Conservation (phyloP, 2,113 vertebrate genomes). For the Forbesichthys agassizii region DNA sequence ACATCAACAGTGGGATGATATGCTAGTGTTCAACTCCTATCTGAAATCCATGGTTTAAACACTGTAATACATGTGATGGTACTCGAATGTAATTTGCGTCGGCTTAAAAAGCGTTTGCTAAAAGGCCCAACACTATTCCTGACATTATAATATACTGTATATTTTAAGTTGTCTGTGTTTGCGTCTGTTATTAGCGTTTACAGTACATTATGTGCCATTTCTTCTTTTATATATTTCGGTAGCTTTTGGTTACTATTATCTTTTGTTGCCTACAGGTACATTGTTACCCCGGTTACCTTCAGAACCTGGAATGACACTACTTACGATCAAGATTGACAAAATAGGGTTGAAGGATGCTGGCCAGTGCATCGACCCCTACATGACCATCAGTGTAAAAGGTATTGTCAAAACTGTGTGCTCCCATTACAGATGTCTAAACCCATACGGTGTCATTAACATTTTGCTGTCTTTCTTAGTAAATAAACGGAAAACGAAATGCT, state of each 20-base stretch:
- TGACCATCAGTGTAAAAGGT: constrained; percentile 97
- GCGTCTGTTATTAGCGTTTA: too few relatives aligned
- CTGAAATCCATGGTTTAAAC: too few relatives aligned
- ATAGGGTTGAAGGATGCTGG: constrained; percentile 97
- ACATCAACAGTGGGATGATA: too few relatives aligned
- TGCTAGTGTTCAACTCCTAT: too few relatives aligned
- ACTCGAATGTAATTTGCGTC: too few relatives aligned
- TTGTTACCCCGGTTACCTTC: constrained; percentile 94
- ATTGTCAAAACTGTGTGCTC: constrained; percentile 21
- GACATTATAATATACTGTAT: too few relatives aligned
- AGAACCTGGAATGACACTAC: constrained; percentile 93
- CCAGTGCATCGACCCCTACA: constrained; percentile 97
- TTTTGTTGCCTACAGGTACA: constrained; percentile 81
- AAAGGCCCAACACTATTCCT: too few relatives aligned
- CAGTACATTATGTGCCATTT: not conserved
- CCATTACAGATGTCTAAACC: not conserved
- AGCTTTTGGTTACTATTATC: not conserved
- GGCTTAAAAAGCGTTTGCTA: too few relatives aligned
- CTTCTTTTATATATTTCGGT: not conserved
- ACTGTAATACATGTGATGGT: too few relatives aligned
- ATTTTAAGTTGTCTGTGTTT: too few relatives aligned
- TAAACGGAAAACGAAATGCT: too few relatives aligned
- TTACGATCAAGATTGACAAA: constrained; percentile 94
- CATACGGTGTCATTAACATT: not conserved
- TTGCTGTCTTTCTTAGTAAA: too few relatives aligned